phyloP scores from a whole-genome alignment of 2,888 invertebrate genomes.

The Andrena hattorfiana region DNA sequence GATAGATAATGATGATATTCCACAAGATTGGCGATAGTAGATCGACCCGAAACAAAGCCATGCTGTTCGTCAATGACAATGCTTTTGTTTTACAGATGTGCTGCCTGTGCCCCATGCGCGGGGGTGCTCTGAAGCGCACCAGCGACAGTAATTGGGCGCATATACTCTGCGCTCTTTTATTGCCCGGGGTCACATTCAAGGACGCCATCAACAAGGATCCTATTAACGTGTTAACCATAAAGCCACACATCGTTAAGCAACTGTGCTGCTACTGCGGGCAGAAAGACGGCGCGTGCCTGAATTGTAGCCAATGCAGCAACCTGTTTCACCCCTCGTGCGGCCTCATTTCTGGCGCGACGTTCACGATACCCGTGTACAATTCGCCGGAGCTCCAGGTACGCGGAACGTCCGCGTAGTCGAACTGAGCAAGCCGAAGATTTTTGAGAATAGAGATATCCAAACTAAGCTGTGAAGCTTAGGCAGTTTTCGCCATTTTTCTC shows the following conservation, averaged over 20 bases:
- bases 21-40: too few species aligned
- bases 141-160: conserved; percentile 89
- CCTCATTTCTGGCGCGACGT: conserved; percentile 86
- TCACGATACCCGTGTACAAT: conserved; percentile 79
- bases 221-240: conserved; percentile 80
- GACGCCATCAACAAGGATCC: conserved; percentile 83
- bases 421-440: too few species aligned
- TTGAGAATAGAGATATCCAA: too few species aligned
- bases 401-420: too few species aligned
- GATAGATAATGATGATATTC: too few species aligned
- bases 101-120: conserved; percentile 86
- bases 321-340: conserved; percentile 88
- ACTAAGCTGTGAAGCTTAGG: too few species aligned
- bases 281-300: conserved; percentile 85
- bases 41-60: too few species aligned
- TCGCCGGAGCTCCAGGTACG: conserved; percentile 78
- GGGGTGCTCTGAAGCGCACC: conserved; percentile 89
- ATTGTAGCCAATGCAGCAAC: conserved; percentile 85
- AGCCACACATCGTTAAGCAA: conserved; percentile 72
- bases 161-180: conserved; percentile 88
- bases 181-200: conserved; percentile 88
- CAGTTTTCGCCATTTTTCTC: too few species aligned
- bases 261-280: conserved; percentile 83
- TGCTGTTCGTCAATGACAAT: too few species aligned
- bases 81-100: conserved; percentile 84